These are phyloP conservation scores for Zootoca vivipara DNA, from an alignment of 2,113 vertebrate species.

Conservation along the genomic window DNA sequence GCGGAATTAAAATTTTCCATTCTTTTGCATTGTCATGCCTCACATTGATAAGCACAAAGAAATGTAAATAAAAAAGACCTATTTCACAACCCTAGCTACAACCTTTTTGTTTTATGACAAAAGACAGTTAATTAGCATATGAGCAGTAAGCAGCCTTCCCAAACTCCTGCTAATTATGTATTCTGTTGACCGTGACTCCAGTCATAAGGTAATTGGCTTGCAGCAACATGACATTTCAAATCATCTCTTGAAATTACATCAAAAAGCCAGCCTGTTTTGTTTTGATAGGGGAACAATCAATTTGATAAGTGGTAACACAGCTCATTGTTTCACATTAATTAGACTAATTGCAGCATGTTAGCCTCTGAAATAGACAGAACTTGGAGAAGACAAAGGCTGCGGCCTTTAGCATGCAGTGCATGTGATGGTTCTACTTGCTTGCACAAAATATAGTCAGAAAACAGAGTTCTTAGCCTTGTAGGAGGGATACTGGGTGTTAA, in stretches of 20 bases:
- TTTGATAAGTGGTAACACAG: slow-evolving; percentile 94
- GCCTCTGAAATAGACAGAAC: slow-evolving; percentile 86
- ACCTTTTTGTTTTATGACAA: slow-evolving; percentile 87
- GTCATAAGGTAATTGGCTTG: slow-evolving; percentile 92
- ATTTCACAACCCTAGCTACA: slow-evolving; percentile 75
- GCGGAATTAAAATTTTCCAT: slow-evolving; percentile 76
- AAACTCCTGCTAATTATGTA: slow-evolving; percentile 89
- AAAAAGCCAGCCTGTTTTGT: slow-evolving; percentile 88
- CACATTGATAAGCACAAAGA: slow-evolving; percentile 76
- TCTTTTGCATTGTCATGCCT: slow-evolving; percentile 82
- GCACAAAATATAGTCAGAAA: slow-evolving; percentile 72
- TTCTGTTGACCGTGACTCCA: slow-evolving; percentile 88
- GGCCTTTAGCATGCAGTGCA: slow-evolving; percentile 79
- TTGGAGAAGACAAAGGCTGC: slow-evolving; percentile 82
- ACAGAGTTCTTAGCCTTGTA: slow-evolving; percentile 73
- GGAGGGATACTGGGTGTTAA: slow-evolving; percentile 72
- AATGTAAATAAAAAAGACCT: slow-evolving; percentile 85
- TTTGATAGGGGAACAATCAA: slow-evolving; percentile 94
- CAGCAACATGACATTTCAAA: slow-evolving; percentile 94
- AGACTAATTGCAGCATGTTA: slow-evolving; percentile 91
- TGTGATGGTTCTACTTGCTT: slow-evolving; percentile 76
- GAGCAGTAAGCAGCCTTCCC: slow-evolving; percentile 84
- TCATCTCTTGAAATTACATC: slow-evolving; percentile 94
- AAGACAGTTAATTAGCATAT: slow-evolving; percentile 89
- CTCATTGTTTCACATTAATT: slow-evolving; percentile 95